These are phyloP conservation scores for Globodera ellingtonae DNA, from an alignment of 1,140 invertebrate genomes.

Conservation along the genomic window DNA sequence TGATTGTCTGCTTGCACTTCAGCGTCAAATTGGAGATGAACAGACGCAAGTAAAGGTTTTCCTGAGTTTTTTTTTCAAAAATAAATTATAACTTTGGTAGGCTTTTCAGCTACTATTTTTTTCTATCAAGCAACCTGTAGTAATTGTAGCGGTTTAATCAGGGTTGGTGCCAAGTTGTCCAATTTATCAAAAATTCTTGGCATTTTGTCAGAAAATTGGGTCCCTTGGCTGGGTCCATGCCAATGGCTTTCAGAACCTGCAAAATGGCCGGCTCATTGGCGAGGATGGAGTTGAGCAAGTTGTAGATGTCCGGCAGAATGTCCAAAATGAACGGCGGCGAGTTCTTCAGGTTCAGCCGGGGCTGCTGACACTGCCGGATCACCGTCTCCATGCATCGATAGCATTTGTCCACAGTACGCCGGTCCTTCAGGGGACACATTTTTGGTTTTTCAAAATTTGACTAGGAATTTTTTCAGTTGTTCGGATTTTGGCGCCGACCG, in stretches of 20 bases:
- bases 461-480: too few relatives aligned
- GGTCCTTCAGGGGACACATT: conserved; percentile 45
- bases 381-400: conserved; percentile 60
- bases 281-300: conserved; percentile 90
- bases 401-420: conserved; percentile 53
- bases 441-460: neutral
- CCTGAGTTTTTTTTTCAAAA: conserved; percentile 59
- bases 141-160: too few relatives aligned
- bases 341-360: conserved; percentile 98
- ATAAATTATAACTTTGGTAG: too few relatives aligned
- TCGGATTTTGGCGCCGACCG: too few relatives aligned
- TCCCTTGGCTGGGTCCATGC: too few relatives aligned
- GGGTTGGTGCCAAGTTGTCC: too few relatives aligned
- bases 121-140: too few relatives aligned
- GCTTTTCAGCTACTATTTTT: too few relatives aligned
- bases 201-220: too few relatives aligned
- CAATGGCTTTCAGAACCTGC: conserved; percentile 67
- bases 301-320: conserved; percentile 97
- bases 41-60: conserved; percentile 89
- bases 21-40: conserved; percentile 77
- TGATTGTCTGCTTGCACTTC: conserved; percentile 77
- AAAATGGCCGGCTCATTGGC: conserved; percentile 77
- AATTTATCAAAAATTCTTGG: too few relatives aligned
- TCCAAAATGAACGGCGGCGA: conserved; percentile 98
- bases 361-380: conserved; percentile 94